Evolutionary conservation across 2,113 vertebrate genomes (phyloP), one percentile per base, ranked within the genome.

Genomic region (Oriolus oriolus): DNA sequence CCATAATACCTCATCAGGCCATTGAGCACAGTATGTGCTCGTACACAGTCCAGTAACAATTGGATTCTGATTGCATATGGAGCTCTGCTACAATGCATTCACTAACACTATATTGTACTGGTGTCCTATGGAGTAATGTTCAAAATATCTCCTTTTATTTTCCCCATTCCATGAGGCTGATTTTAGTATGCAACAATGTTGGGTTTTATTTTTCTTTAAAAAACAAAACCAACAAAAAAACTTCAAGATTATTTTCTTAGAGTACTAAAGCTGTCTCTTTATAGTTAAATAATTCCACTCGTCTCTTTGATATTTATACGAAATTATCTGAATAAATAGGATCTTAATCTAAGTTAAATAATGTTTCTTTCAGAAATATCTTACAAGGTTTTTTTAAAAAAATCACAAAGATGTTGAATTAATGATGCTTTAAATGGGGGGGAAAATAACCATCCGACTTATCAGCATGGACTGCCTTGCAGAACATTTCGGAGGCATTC

Each of bases 1-100:
- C 97, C 98, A 98, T 98, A 98, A 98, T 98, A 98, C 97, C 97
- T 97, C 97, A 98, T 97, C 98, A 98, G 98, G 97, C 98, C 98
- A 99, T 99, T 99, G 98, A 99, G 99, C 99, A 99, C 99, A 99
- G 99, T 98, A 96, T 98, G 98, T 6, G 97, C 97, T 97, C 96
- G 96, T 97, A 96, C 98, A 96, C 98, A 98, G 98, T 98, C 98
- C 98, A 98, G 97, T 98, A 98, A 98, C 98, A 98, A 98, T 98
- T 98, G 98, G 98, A 98, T 98, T 98, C 98, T 98, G 98, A 98
- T 98, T 98, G 98, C 98, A 96, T 96, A 97, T 83, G 97, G 96
- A 97, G 98, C 81, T 87, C 95, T 89, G 97, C 97, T 97, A 98
- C 98, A 98, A 97, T 98, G 97, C 96, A 89, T 96, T 97, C 96